Conservation (phyloP, 2,888 invertebrate species). For the Diploptera punctata region DNA sequence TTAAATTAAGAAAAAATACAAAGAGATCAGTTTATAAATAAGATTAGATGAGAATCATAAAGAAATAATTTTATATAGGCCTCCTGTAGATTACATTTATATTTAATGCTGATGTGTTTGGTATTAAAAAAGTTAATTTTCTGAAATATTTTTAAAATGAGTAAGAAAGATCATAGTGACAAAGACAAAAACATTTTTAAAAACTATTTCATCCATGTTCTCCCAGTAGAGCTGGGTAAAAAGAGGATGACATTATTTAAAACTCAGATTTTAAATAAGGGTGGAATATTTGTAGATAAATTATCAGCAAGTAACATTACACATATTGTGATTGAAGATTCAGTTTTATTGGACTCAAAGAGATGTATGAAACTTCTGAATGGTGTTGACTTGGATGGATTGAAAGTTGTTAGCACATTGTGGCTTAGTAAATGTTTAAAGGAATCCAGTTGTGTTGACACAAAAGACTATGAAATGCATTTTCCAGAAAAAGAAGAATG, state of each 20-base stretch:
- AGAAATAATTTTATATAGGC: no score
- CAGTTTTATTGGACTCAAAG: conserved; percentile 23
- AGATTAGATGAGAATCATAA: no score
- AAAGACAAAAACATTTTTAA: no score
- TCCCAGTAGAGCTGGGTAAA: conserved; percentile 20
- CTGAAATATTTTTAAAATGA: no score
- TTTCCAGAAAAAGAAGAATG: background rate
- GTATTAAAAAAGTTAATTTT: no score
- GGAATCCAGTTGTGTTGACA: conserved; percentile 18
- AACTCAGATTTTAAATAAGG: conserved; percentile 35
- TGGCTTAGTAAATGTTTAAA: conserved; percentile 42
- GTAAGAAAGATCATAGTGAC: no score
- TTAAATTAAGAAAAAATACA: no score
- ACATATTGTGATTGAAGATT: conserved; percentile 39
- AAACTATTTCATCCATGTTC: conserved; percentile 20
- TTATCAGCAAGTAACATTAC: conserved; percentile 18
- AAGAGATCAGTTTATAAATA: no score
- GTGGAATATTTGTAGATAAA: conserved; percentile 32
- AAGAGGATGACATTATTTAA: conserved; percentile 35
- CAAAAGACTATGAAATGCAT: conserved; percentile 21
- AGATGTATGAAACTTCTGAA: conserved; percentile 11
- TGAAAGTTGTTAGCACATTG: conserved; percentile 32
- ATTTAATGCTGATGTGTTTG: no score
- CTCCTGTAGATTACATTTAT: no score
- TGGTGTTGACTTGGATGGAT: conserved; percentile 7